Conservation (phyloP, 2,797 vertebrate species). For the Spatula versicolor region DNA sequence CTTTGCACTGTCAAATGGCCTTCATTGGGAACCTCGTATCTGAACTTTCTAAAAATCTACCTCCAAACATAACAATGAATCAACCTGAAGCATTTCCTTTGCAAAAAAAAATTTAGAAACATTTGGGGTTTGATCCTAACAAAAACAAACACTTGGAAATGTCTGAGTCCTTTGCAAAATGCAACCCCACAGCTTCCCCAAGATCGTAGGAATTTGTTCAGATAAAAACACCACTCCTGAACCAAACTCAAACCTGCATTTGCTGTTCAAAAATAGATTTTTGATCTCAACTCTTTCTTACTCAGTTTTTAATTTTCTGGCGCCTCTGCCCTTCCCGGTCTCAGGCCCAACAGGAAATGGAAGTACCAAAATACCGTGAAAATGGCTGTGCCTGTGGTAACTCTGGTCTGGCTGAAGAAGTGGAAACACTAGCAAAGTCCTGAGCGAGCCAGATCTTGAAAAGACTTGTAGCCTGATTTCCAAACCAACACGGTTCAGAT, state of each 20-base stretch:
- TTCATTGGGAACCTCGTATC: background rate
- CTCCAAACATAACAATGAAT: background rate
- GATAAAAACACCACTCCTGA: background rate
- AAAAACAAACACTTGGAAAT: background rate
- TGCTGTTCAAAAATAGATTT: background rate
- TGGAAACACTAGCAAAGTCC: slow-evolving; percentile 37
- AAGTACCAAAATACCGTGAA: slow-evolving; percentile 39
- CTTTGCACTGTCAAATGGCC: background rate
- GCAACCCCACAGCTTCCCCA: background rate
- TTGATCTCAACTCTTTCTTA: slow-evolving; percentile 1
- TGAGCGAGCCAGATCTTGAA: background rate
- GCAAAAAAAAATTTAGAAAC: background rate
- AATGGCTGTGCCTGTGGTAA: slow-evolving; percentile 49
- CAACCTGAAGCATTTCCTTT: background rate
- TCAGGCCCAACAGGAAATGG: slow-evolving; percentile 38
- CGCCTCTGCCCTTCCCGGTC: slow-evolving; percentile 22
- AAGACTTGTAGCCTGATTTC: background rate
- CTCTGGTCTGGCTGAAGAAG: slow-evolving; percentile 53
- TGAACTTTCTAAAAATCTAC: background rate
- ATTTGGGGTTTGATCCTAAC: background rate
- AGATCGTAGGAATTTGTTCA: background rate
- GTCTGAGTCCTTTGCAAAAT: background rate
- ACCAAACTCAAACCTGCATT: background rate
- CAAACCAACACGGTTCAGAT: slow-evolving; percentile 19
- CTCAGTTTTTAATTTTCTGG: slow-evolving; percentile 43